phyloP scores from a whole-genome alignment of 2,888 invertebrate genomes.

The Habrosyne pyritoides region DNA sequence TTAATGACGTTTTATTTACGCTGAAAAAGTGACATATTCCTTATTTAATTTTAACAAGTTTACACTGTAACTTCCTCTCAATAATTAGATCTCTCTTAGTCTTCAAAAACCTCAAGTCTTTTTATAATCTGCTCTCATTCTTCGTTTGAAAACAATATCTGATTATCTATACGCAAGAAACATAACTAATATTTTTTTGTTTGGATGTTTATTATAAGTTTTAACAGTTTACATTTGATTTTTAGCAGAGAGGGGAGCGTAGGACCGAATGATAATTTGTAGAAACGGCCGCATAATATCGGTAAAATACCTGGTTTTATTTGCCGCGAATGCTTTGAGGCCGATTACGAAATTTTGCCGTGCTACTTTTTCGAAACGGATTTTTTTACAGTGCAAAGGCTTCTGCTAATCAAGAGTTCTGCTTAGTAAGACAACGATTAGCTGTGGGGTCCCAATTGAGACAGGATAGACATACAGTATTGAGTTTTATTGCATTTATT shows the following conservation, averaged over 20 bases:
- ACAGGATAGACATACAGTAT: constrained; percentile 63
- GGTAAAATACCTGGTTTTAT: constrained; percentile 69
- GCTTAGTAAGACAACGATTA: constrained; percentile 55
- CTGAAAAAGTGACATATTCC: constrained; percentile 42
- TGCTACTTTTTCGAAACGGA: constrained; percentile 51
- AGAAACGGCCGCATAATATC: constrained; percentile 64
- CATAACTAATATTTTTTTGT: constrained; percentile 44
- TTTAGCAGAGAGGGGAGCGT: constrained; percentile 82
- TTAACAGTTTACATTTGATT: constrained; percentile 75
- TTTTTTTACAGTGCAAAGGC: constrained; percentile 61
- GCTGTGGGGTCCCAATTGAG: constrained; percentile 54
- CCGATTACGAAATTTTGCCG: constrained; percentile 44
- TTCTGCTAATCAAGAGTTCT: constrained; percentile 64
- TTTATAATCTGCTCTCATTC: constrained; percentile 37
- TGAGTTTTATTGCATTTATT: constrained; percentile 20
- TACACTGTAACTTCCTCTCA: constrained; percentile 47
- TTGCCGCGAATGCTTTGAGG: constrained; percentile 60
- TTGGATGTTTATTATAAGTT: constrained; percentile 46
- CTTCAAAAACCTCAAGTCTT: constrained; percentile 31
- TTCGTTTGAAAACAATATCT: constrained; percentile 31
- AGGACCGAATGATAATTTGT: constrained; percentile 68
- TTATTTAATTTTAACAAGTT: constrained; percentile 44
- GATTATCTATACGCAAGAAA: constrained; percentile 26
- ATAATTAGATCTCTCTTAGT: constrained; percentile 31
- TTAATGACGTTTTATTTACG: constrained; percentile 24